Evolutionary conservation across 2,113 vertebrate species (phyloP).

Genomic region (Jacana jacana): DNA sequence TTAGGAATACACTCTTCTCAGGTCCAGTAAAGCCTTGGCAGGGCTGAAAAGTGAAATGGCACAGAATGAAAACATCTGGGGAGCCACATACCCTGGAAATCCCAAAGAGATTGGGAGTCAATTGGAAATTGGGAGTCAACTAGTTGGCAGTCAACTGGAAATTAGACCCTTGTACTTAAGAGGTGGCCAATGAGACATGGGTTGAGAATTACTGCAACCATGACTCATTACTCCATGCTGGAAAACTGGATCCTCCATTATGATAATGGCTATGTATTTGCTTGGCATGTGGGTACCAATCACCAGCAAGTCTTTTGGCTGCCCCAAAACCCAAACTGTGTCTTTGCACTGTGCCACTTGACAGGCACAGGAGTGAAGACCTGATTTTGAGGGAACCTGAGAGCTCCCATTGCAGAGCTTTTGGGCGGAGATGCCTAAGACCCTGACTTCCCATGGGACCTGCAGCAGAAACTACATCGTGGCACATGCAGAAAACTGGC

Average conservation of each 20-base stretch:
- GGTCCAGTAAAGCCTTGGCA: neutral
- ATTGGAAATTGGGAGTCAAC: neutral
- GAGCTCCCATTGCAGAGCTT: neutral
- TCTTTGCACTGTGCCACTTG: neutral
- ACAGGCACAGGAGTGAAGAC: neutral
- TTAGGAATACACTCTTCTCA: neutral
- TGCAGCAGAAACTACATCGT: neutral
- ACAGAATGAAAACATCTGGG: neutral
- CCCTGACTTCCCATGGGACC: neutral
- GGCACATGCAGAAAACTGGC: neutral
- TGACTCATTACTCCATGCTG: fast-evolving
- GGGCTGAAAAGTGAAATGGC: neutral
- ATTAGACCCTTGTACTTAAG: neutral
- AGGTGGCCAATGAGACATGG: neutral
- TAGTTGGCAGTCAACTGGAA: neutral
- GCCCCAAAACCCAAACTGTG: neutral
- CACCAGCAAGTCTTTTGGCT: neutral
- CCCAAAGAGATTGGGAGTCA: neutral
- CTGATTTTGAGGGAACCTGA: neutral
- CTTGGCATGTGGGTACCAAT: neutral
- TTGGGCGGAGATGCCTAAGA: neutral
- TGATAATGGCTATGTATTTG: neutral
- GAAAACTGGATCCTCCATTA: neutral
- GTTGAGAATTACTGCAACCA: neutral
- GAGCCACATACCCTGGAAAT: neutral